Evolutionary conservation across 2,888 invertebrate genomes (phyloP).

Genomic region (Drosophila meridiana): DNA sequence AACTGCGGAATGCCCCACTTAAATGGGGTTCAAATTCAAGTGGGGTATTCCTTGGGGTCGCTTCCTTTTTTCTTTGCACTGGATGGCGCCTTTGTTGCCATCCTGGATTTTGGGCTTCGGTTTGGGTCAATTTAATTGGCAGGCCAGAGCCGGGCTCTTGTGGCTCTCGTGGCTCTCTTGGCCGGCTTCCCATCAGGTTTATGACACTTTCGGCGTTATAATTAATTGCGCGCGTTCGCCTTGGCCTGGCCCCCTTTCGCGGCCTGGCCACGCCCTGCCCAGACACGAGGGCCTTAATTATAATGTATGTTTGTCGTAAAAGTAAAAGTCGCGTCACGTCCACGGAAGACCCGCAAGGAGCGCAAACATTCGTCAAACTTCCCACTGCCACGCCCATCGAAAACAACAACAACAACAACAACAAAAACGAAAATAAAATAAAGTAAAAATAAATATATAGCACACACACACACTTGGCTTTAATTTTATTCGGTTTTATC

Average conservation of each 20-base stretch:
- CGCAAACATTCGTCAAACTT: constrained; percentile 50
- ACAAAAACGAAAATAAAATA: neutral
- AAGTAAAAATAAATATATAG: constrained; percentile 9
- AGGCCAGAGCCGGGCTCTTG: constrained; percentile 32
- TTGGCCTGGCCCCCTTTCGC: constrained; percentile 32
- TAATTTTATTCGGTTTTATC: constrained; percentile 65
- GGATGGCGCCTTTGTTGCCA: constrained; percentile 9
- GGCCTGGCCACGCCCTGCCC: constrained; percentile 32
- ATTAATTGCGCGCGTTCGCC: constrained; percentile 64
- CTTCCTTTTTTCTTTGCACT: neutral
- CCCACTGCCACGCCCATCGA: constrained; percentile 42
- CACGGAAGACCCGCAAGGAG: constrained; percentile 20
- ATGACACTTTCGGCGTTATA: constrained; percentile 71
- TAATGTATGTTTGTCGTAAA: constrained; percentile 74
- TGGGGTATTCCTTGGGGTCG: constrained; percentile 13
- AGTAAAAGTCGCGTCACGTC: constrained; percentile 73
- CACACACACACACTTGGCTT: constrained; percentile 52
- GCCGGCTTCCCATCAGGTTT: constrained; percentile 53
- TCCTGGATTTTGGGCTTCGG: constrained; percentile 32
- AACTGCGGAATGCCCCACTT: constrained; percentile 12
- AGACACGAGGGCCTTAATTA: constrained; percentile 58
- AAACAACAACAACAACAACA: neutral
- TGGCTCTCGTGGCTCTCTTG: constrained; percentile 23
- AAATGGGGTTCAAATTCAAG: constrained; percentile 24
- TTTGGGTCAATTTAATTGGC: constrained; percentile 51